Evolutionary conservation across 2,113 vertebrate species (phyloP), one percentile per base, ranked within the genome.

Genomic region (Potamarius usumacintae): DNA sequence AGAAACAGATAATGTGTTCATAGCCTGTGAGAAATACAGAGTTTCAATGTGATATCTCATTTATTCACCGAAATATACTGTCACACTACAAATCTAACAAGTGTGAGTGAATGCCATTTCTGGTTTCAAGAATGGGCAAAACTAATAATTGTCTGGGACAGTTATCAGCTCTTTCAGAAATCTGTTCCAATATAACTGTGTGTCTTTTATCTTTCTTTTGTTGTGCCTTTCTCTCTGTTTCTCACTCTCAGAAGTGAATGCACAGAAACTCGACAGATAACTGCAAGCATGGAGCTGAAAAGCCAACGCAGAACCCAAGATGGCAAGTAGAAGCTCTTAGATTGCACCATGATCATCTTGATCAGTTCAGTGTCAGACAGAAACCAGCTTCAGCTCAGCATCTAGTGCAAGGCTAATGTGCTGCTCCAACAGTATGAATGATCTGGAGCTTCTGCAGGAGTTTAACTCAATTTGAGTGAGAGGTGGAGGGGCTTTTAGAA

Each of bases 311-410:
- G 90, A 87, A 91, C 87, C 89, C 89, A 83, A 92, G 86, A 92
- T 85, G 92, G 91, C 91, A 91, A 89, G 77, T 84, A 72, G 88
- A 88, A 89, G 86, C 91, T 91, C 88, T 90, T 87, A 91, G 93
- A 93, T 94, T 92, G 91, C 86, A 55, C 78, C 87, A 55, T 89
- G 91, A 94, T 93, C 85, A 92, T 14, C 90, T 48, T 27, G 15
- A 76, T 84, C 83, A 86, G 27, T 55, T 89, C 63, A 57, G 77
- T 25, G 65, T 57, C 60, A 79, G 85, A 82, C 89, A 90, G 83
- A 89, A 90, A 91, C 77, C 90, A 80, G 30, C 22, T 85, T 55
- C 74, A 34, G 74, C 62, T 34, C 60, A 22, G 72, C 27, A 48
- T 69, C 82, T 79, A 53, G 50, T 69, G 50, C 0, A 12, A 71